These are phyloP conservation scores for Caenorhabditis japonica DNA, from an alignment of 2,888 invertebrate genomes.

Conservation along the genomic window DNA sequence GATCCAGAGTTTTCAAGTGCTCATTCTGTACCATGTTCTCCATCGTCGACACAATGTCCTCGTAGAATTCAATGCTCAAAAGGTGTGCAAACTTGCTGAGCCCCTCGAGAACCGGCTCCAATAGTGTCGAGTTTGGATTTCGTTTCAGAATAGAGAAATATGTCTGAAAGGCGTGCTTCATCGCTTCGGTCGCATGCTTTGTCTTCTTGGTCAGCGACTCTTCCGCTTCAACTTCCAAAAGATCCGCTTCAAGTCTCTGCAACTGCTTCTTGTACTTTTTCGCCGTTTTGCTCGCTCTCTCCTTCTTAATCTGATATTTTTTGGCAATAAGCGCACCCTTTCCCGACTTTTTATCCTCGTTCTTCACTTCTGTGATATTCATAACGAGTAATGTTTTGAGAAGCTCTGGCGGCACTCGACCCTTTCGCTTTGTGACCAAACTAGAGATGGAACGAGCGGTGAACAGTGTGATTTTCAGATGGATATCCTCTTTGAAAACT, in stretches of 20 bases:
- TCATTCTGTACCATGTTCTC: constrained; percentile 83
- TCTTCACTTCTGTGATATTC: constrained; percentile 83
- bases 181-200: constrained; percentile 88
- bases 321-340: constrained; percentile 84
- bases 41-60: constrained; percentile 89
- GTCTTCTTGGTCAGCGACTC: constrained; percentile 87
- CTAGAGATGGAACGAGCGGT: constrained; percentile 51
- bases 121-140: constrained; percentile 82
- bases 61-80: constrained; percentile 94
- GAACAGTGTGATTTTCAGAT: constrained; percentile 82
- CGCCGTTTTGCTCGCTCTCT: constrained; percentile 87
- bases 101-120: constrained; percentile 88
- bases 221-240: constrained; percentile 91
- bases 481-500: constrained; percentile 87
- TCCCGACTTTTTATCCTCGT: constrained; percentile 84
- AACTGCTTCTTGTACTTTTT: constrained; percentile 89
- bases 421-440: constrained; percentile 57
- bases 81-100: constrained; percentile 92
- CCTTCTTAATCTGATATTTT: constrained; percentile 84
- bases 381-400: constrained; percentile 86
- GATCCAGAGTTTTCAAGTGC: constrained; percentile 79
- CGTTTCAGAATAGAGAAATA: constrained; percentile 91
- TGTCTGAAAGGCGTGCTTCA: constrained; percentile 90
- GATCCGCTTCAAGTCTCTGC: constrained; percentile 88
- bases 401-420: constrained; percentile 77